Conservation (phyloP, 2,113 vertebrate genomes). For the Tricholaema leucomelas region DNA sequence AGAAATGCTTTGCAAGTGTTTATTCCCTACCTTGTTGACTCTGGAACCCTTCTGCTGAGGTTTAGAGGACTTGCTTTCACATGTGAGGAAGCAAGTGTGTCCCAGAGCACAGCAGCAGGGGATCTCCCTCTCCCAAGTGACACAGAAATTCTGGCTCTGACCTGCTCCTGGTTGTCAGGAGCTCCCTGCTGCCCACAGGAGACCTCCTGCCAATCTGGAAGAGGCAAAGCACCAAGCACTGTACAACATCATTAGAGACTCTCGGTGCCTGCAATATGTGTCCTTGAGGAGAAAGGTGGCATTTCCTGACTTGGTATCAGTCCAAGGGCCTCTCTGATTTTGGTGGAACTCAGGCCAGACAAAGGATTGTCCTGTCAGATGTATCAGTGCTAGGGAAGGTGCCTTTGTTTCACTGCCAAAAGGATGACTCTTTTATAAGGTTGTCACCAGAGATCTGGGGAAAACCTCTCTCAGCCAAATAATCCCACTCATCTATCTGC, state of each 20-base stretch:
- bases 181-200: fast-evolving
- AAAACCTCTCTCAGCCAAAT: conserved; percentile 1
- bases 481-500: background rate
- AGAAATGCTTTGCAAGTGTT: background rate
- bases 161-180: background rate
- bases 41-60: background rate
- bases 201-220: background rate
- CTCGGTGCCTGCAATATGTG: fast-evolving
- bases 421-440: background rate
- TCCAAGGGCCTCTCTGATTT: background rate
- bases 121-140: fast-evolving
- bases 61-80: background rate
- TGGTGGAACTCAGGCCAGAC: background rate
- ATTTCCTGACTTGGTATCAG: background rate
- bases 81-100: fast-evolving
- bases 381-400: background rate
- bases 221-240: background rate
- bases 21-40: background rate
- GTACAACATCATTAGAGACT: too few relatives aligned
- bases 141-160: background rate
- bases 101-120: background rate
- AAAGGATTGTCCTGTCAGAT: background rate
- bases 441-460: background rate
- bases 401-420: background rate
- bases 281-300: background rate